Evolutionary conservation across 2,113 vertebrate genomes (phyloP).

Genomic region (Fulmarus glacialis): DNA sequence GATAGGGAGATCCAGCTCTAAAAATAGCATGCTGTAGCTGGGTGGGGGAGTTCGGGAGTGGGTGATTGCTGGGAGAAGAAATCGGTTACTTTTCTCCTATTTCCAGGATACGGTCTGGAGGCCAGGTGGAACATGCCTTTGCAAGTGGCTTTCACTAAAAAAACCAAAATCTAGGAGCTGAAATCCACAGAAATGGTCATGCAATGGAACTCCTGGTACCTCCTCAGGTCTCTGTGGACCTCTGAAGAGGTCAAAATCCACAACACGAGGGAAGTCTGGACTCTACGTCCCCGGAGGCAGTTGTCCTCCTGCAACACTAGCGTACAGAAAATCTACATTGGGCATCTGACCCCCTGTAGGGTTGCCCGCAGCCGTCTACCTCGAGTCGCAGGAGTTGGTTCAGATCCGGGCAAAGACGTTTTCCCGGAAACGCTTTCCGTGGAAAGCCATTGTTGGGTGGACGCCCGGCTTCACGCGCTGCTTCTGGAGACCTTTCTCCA

Average conservation of each 20-base stretch:
- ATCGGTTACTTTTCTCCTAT: neutral
- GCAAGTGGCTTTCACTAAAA: neutral
- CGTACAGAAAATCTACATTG: accelerated
- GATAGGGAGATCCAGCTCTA: slow-evolving; percentile 1
- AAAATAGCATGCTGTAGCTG: slow-evolving; percentile 37
- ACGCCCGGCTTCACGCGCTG: accelerated
- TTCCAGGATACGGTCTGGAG: neutral
- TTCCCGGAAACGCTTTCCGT: too few relatives aligned
- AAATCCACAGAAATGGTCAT: neutral
- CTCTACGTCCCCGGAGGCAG: neutral
- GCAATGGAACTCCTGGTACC: neutral
- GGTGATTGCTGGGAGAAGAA: neutral
- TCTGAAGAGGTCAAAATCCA: neutral
- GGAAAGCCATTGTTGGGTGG: accelerated
- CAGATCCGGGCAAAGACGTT: accelerated
- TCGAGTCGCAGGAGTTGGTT: neutral
- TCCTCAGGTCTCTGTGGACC: accelerated
- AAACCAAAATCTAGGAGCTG: neutral
- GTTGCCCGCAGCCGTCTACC: accelerated
- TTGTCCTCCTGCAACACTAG: neutral
- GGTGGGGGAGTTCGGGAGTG: neutral
- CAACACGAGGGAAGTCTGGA: accelerated
- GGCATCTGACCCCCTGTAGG: too few relatives aligned
- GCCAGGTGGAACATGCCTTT: neutral
- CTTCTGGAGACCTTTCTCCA: neutral